These are phyloP conservation scores for Leucophora obtusa DNA, from an alignment of 2,888 invertebrate species.

Conservation along the genomic window DNA sequence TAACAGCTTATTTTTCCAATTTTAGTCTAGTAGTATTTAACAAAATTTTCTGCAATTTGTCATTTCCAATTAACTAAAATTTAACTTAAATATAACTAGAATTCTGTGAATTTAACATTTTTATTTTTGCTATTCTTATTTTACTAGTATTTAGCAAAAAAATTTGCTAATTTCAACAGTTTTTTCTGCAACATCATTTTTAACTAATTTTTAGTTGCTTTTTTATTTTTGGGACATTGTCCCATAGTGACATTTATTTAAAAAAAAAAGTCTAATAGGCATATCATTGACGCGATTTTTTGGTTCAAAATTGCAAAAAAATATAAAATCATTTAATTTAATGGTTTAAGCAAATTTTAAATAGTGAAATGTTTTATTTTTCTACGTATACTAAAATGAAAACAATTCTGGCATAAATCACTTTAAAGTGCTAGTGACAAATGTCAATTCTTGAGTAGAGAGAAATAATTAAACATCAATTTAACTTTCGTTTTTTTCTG, in stretches of 20 bases:
- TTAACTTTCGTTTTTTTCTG: constrained; percentile 56
- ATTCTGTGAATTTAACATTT: too few species aligned
- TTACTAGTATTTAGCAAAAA: too few species aligned
- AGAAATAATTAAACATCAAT: constrained; percentile 64
- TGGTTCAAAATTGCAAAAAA: constrained; percentile 21
- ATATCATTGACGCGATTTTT: constrained; percentile 58
- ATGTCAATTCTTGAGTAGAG: constrained; percentile 69
- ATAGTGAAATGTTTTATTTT: constrained; percentile 55
- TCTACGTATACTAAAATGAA: constrained; percentile 44
- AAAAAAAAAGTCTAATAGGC: constrained; percentile 47
- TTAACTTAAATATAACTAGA: too few species aligned
- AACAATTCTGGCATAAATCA: constrained; percentile 74
- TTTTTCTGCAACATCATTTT: too few species aligned
- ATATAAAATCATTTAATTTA: constrained; percentile 48
- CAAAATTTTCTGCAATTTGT: too few species aligned
- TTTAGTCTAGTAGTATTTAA: too few species aligned
- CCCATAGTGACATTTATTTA: background rate
- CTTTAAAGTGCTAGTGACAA: constrained; percentile 74
- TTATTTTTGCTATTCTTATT: too few species aligned
- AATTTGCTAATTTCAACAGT: too few species aligned
- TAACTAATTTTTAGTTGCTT: too few species aligned
- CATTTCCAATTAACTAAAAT: too few species aligned
- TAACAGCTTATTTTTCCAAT: too few species aligned
- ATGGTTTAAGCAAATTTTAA: constrained; percentile 50
- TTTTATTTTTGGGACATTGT: too few species aligned